A percentile compares a stretch with the other conserved stretches of the same genome.
These are phyloP conservation scores for Euphysa ruthae DNA, from an alignment of 30 jellyfish, hydroid and myxozoan species.

Conservation along the genomic window DNA sequence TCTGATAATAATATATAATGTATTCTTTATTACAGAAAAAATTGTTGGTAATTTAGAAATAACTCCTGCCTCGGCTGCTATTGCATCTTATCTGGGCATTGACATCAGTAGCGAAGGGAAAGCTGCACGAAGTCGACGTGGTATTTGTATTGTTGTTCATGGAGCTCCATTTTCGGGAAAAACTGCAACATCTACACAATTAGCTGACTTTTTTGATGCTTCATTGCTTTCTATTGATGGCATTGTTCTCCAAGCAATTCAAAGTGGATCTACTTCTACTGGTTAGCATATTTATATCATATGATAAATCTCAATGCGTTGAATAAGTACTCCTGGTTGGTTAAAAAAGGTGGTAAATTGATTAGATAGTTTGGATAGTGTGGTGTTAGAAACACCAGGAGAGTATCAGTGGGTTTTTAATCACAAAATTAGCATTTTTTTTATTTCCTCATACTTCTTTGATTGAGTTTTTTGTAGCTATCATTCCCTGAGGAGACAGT, in stretches of 20 bases:
- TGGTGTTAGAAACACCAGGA: too few species aligned
- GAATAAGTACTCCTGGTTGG: background rate
- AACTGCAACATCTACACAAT: slow-evolving; percentile 82
- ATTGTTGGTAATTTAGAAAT: slow-evolving; percentile 95
- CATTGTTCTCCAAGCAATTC: slow-evolving; percentile 59
- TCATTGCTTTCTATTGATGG: slow-evolving; percentile 62
- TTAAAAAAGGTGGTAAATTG: background rate
- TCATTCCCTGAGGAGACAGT: too few species aligned
- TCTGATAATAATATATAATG: background rate
- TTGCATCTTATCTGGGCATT: slow-evolving; percentile 92
- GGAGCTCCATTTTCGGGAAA: slow-evolving; percentile 98
- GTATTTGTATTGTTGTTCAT: slow-evolving; percentile 81
- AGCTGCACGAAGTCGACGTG: slow-evolving; percentile 90
- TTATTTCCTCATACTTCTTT: too few species aligned
- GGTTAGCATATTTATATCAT: slow-evolving; percentile 27
- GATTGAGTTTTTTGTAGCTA: too few species aligned
- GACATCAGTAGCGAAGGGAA: slow-evolving; percentile 86
- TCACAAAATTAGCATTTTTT: too few species aligned
- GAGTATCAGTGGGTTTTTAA: too few species aligned
- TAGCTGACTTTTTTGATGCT: slow-evolving; percentile 52
- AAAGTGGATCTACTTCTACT: slow-evolving; percentile 71
- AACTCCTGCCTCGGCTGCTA: slow-evolving; percentile 97
- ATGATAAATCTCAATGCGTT: background rate
- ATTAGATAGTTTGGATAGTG: background rate
- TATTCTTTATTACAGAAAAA: slow-evolving; percentile 24